Evolutionary conservation across 2,797 vertebrate genomes (phyloP).

Genomic region (Enteromius radiatus): DNA sequence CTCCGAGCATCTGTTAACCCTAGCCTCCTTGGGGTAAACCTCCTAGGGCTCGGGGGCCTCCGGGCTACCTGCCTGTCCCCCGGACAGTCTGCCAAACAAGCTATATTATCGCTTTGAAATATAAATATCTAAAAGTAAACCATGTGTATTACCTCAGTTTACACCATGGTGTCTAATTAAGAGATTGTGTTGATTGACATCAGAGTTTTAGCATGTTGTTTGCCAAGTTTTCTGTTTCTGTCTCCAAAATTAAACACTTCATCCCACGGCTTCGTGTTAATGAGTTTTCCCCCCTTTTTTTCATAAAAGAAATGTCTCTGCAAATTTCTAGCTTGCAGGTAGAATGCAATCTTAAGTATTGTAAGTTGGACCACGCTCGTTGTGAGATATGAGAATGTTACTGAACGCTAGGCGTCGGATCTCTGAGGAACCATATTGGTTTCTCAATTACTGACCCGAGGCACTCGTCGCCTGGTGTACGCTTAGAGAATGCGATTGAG

Average conservation of each 20-base stretch:
- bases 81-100: too few relatives aligned
- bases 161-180: neutral
- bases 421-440: slow-evolving; percentile 46
- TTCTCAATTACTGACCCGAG: slow-evolving; percentile 49
- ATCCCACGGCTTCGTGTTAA: slow-evolving; percentile 8
- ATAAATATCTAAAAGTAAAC: neutral
- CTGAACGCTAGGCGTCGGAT: neutral
- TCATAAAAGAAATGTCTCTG: slow-evolving; percentile 31
- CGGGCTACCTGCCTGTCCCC: too few relatives aligned
- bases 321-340: slow-evolving; percentile 33
- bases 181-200: neutral
- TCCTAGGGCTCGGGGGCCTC: too few relatives aligned
- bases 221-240: slow-evolving; percentile 3
- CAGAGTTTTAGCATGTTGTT: neutral
- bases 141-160: neutral
- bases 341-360: slow-evolving; percentile 34
- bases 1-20: too few relatives aligned
- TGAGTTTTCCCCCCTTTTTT: slow-evolving; percentile 23
- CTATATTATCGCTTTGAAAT: too few relatives aligned
- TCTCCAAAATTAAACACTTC: slow-evolving; percentile 26
- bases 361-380: neutral
- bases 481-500: slow-evolving; percentile 40
- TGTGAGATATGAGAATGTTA: slow-evolving; percentile 29
- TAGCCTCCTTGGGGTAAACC: too few relatives aligned
- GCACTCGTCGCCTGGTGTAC: slow-evolving; percentile 36